These are phyloP conservation scores for Lepilemur ruficaudatus DNA, from an alignment of 2,797 vertebrate genomes.

Conservation along the genomic window DNA sequence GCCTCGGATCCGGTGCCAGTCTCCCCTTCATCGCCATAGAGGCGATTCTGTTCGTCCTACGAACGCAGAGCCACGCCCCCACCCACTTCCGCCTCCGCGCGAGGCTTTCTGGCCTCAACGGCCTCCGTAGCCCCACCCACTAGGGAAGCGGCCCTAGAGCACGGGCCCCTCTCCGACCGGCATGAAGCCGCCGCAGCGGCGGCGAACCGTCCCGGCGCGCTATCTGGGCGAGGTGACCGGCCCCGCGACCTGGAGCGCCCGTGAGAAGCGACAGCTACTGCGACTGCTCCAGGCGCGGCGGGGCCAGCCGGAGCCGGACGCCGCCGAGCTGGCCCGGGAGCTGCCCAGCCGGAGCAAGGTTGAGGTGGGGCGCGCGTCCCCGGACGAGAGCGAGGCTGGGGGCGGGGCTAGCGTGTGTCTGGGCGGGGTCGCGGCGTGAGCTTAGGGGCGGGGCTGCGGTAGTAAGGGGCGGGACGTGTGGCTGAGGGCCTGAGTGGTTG, in stretches of 20 bases:
- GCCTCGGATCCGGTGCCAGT: neutral
- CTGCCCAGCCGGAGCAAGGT: conserved; percentile 57
- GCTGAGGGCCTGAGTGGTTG: neutral
- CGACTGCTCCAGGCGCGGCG: conserved; percentile 58
- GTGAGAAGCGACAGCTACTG: conserved; percentile 73
- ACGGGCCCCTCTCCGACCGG: fast-evolving
- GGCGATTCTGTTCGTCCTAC: fast-evolving
- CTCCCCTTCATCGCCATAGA: fast-evolving
- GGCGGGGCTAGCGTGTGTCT: neutral
- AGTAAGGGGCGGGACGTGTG: fast-evolving
- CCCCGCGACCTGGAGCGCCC: conserved; percentile 58
- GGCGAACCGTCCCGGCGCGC: conserved; percentile 58
- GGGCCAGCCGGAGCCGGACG: conserved; percentile 53
- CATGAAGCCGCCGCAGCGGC: conserved; percentile 73
- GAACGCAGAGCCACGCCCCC: neutral
- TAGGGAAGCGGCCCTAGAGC: fast-evolving
- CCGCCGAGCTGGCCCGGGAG: conserved; percentile 43
- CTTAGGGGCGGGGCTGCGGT: neutral
- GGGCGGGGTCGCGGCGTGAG: neutral
- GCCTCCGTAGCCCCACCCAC: conserved; percentile 56
- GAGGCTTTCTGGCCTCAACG: neutral
- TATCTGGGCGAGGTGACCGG: conserved; percentile 42
- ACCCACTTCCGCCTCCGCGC: neutral
- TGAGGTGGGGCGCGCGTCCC: neutral
- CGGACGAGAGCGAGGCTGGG: neutral